phyloP scores from a whole-genome alignment of 2,797 vertebrate species.

The Otolemur crassicaudatus region DNA sequence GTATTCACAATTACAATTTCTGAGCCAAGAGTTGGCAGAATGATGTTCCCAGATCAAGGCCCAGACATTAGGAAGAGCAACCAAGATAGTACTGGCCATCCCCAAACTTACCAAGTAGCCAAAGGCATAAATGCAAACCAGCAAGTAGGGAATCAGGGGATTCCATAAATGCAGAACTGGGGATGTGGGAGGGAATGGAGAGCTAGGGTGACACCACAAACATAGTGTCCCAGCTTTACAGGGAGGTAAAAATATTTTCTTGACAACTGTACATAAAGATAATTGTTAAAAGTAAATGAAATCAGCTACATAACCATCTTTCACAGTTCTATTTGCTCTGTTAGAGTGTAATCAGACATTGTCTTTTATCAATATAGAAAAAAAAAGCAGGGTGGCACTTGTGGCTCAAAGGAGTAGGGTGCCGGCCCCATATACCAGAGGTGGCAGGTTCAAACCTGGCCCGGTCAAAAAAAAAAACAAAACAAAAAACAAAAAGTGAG shows the following conservation, averaged over 20 bases:
- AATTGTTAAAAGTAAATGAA: not conserved
- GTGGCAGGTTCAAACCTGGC: no score
- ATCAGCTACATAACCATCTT: not conserved
- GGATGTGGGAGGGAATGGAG: not conserved
- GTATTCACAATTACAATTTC: not conserved
- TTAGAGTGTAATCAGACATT: not conserved
- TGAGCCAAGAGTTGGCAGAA: not conserved
- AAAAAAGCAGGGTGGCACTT: not conserved
- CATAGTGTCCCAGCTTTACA: not conserved
- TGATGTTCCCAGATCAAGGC: not conserved
- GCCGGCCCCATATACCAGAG: no score
- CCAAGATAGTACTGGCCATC: not conserved
- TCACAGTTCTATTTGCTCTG: not conserved
- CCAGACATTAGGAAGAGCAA: not conserved
- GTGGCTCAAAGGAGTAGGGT: no score
- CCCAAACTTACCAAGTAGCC: not conserved
- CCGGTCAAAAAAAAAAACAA: no score
- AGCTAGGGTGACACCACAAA: not conserved
- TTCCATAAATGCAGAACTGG: not conserved
- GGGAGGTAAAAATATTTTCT: not conserved
- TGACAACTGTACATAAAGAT: not conserved
- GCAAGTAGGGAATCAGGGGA: not conserved
- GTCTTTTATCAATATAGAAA: not conserved
- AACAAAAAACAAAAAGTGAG: not conserved
- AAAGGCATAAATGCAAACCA: not conserved